Percentiles rank a stretch among this genome's conserved stretches.
These are phyloP conservation scores for Pangasius mekongensis DNA, from an alignment of 2,797 vertebrate genomes.

Conservation along the genomic window DNA sequence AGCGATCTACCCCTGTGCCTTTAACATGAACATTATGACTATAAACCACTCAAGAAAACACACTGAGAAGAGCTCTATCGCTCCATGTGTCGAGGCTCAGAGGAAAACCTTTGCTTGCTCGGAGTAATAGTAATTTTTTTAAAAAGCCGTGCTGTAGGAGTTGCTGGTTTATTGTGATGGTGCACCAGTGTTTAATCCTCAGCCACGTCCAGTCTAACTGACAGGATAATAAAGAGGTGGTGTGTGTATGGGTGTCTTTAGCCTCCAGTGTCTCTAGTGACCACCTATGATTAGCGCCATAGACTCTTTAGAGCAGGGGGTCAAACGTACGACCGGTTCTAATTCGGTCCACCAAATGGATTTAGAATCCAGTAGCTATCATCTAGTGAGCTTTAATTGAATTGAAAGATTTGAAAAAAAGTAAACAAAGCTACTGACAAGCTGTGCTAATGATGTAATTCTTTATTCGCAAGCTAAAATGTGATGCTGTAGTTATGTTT, in stretches of 20 bases:
- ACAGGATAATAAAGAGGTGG: not conserved
- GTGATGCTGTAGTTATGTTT: no score
- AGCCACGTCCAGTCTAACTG: not conserved
- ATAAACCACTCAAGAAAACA: not conserved
- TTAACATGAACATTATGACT: not conserved
- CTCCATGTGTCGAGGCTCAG: not conserved
- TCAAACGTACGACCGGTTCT: not conserved
- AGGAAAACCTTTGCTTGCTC: not conserved
- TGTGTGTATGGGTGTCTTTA: not conserved
- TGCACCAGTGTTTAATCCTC: not conserved
- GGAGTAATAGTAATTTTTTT: not conserved
- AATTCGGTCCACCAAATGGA: not conserved
- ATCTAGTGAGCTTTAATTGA: not conserved
- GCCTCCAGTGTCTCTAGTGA: not conserved
- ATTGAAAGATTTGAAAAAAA: not conserved
- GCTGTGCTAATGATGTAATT: no score
- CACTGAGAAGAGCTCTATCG: not conserved
- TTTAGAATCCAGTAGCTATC: not conserved
- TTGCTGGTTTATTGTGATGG: not conserved
- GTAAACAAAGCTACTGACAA: not conserved
- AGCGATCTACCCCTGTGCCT: not conserved
- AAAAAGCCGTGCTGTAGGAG: not conserved
- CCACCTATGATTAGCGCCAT: not conserved
- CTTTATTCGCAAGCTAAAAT: no score
- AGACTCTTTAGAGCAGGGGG: not conserved